Evolutionary conservation across 2,113 vertebrate species (phyloP).

Genomic region (Rhizomys pruinosus): DNA sequence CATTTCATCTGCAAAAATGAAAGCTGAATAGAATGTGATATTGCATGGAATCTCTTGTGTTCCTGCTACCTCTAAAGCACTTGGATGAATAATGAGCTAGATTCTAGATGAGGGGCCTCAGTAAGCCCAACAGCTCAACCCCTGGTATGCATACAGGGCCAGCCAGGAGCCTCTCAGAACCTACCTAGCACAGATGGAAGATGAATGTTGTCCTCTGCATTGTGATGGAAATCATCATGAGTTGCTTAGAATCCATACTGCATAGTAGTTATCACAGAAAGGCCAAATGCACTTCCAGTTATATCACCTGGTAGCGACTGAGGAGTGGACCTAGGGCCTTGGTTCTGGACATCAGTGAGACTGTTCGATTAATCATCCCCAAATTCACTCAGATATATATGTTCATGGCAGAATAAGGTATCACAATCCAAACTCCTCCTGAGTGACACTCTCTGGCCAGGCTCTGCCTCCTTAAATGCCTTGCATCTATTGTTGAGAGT

Average conservation of each 20-base stretch:
- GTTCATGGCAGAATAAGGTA: constrained; percentile 50
- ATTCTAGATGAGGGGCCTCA: neutral
- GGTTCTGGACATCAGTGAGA: neutral
- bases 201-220: neutral
- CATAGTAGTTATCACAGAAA: neutral
- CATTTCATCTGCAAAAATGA: constrained; percentile 75
- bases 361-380: neutral
- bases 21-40: constrained; percentile 67
- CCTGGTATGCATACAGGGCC: neutral
- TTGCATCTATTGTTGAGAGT: accelerated
- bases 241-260: neutral
- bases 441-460: neutral
- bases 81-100: neutral
- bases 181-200: neutral
- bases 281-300: neutral
- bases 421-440: constrained; percentile 2
- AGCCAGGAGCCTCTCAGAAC: neutral
- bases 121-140: neutral
- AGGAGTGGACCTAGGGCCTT: neutral
- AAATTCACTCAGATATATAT: neutral
- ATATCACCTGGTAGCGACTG: neutral
- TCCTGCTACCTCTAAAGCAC: constrained; percentile 4
- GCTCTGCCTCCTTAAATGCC: neutral
- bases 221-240: neutral
- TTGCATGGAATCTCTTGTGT: constrained; percentile 34